phyloP scores from a whole-genome alignment of 2,888 invertebrate species.

The Athalia rosae region DNA sequence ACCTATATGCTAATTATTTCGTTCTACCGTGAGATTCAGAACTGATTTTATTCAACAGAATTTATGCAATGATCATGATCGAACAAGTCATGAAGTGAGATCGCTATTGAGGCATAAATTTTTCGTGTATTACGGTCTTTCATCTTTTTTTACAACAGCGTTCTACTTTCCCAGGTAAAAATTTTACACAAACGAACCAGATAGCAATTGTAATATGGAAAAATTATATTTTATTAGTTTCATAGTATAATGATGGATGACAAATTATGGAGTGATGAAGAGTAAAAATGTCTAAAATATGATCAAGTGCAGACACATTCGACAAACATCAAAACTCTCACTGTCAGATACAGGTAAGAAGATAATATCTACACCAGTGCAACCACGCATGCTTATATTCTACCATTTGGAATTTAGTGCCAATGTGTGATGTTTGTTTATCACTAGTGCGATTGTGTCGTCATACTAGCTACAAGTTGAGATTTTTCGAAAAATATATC shows the following conservation, averaged over 20 bases:
- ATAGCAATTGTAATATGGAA: constrained; percentile 11
- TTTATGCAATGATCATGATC: background rate
- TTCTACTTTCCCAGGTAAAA: no score
- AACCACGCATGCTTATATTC: constrained; percentile 67
- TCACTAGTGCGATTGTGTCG: constrained; percentile 24
- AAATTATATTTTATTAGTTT: constrained; percentile 7
- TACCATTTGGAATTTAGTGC: constrained; percentile 63
- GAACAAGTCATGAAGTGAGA: background rate
- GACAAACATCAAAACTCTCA: constrained; percentile 73
- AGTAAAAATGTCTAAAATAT: constrained; percentile 52
- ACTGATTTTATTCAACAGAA: background rate
- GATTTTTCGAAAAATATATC: constrained; percentile 25
- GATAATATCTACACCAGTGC: constrained; percentile 66
- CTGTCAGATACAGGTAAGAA: constrained; percentile 72
- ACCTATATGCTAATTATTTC: constrained; percentile 21
- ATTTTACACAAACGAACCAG: no score
- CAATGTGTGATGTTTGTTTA: constrained; percentile 45
- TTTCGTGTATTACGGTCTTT: background rate
- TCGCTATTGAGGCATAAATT: background rate
- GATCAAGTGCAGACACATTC: constrained; percentile 70
- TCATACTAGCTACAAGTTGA: constrained; percentile 9
- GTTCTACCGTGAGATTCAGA: constrained; percentile 25
- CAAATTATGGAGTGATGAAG: constrained; percentile 41
- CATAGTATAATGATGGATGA: constrained; percentile 30
- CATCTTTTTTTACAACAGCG: no score